Conservation (phyloP, 2,797 vertebrate genomes). For the Tragelaphus oryx region DNA sequence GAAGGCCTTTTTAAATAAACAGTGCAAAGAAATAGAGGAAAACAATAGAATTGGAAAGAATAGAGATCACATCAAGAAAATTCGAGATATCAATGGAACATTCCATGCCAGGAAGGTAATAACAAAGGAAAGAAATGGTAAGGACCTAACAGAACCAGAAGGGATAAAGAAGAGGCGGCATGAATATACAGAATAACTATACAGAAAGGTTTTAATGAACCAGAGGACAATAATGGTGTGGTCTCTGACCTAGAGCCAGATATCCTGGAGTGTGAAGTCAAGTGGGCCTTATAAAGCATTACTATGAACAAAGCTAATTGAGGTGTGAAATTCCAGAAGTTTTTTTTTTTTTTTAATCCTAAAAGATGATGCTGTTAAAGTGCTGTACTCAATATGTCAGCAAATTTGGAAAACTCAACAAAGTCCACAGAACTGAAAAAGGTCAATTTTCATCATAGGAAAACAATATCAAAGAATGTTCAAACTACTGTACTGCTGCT, state of each 20-base stretch:
- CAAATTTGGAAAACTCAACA: neutral
- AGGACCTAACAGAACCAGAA: neutral
- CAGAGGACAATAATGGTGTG: neutral
- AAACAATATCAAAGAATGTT: neutral
- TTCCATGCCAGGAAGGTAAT: neutral
- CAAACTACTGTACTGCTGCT: no score
- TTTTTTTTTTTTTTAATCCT: neutral
- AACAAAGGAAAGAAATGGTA: neutral
- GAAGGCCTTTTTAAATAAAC: neutral
- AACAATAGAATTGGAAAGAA: neutral
- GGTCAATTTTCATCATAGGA: neutral
- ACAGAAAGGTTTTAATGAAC: neutral
- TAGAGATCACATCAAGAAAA: neutral
- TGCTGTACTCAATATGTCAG: neutral
- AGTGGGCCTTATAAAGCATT: neutral
- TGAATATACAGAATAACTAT: neutral
- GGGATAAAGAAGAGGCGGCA: neutral
- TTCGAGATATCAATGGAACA: neutral
- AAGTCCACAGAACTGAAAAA: neutral
- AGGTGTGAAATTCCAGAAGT: neutral
- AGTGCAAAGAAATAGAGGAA: neutral
- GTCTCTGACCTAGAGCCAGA: neutral
- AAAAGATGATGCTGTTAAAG: neutral
- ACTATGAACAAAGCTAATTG: neutral
- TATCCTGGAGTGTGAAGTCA: neutral